Evolutionary conservation across 2,888 invertebrate species (phyloP), one percentile per base, ranked within the genome.

Genomic region (Schrankia costaestrigalis): DNA sequence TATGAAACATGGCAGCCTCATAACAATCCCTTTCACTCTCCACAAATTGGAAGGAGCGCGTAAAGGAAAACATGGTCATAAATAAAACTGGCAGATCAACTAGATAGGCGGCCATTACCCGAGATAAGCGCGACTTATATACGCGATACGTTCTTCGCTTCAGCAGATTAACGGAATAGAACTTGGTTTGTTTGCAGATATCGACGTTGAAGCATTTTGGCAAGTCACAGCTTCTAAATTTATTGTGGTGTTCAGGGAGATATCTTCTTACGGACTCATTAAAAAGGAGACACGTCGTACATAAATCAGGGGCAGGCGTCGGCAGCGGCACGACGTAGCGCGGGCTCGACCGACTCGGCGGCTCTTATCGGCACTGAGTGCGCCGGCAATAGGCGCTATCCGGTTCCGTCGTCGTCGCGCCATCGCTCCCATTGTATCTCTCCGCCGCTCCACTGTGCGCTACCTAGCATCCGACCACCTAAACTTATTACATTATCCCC

Each of bases 1-100:
- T 78, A 84, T 81, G 82, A 85, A 85, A 83, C 82, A 84, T 85
- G 82, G 84, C 82, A 82, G 77, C 69, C 78, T 81, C 81, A 83
- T 86, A 85, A 85, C 84, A 86, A 84, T 86, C 80, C 81, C 81
- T 85, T 87, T 86, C 85, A 85, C 85, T 86, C 84, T 84, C 82
- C 83, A 81, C 85, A 87, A 87, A 86, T 86, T 84, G 86, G 83
- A 80, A 84, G 81, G 62, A 83, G 79, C 83, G 83, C 81, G 83
- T 83, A 85, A 87, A 87, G 82, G 78, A 86, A 85, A 87, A 86
- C 86, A 86, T 80, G 84, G 78, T 75, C 72, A 85, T 87, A 87
- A 87, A 87, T 85, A 84, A 86, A 85, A 85, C 78, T 77, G 80
- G 81, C 78, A 85, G 83, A 87, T 86, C 86, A 80, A 80, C 79